Evolutionary conservation across 2,888 invertebrate species (phyloP).

Genomic region (Notodonta ziczac): DNA sequence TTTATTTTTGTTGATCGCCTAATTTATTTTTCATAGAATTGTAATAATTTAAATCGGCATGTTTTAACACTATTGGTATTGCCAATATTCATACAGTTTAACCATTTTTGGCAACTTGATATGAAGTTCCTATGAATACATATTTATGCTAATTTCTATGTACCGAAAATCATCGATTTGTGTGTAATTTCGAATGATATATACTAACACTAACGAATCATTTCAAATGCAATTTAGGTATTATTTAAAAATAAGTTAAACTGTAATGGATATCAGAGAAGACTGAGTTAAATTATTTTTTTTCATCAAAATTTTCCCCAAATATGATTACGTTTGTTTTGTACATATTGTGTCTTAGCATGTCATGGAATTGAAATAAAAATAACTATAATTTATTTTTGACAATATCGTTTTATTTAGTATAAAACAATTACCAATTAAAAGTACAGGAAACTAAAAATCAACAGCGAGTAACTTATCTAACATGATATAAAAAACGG

Average conservation of each 20-base stretch:
- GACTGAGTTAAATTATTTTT: constrained; percentile 77
- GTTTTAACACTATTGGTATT: constrained; percentile 8
- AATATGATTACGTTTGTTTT: constrained; percentile 54
- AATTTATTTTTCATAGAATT: constrained; percentile 22
- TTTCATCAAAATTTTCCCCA: constrained; percentile 55
- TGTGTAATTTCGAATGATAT: constrained; percentile 2
- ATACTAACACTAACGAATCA: neutral
- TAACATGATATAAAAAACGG: constrained; percentile 39
- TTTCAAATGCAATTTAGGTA: constrained; percentile 3
- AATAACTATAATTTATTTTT: constrained; percentile 77
- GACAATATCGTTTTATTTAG: constrained; percentile 62
- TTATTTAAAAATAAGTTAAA: constrained; percentile 53
- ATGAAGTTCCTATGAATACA: constrained; percentile 11
- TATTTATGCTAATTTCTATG: neutral
- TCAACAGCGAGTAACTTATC: constrained; percentile 28
- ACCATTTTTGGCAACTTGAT: constrained; percentile 23
- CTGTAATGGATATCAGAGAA: constrained; percentile 75
- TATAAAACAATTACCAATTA: constrained; percentile 34
- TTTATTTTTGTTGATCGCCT: constrained; percentile 16
- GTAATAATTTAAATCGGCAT: neutral
- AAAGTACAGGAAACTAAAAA: constrained; percentile 18
- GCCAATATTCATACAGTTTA: constrained; percentile 62
- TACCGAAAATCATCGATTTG: neutral
- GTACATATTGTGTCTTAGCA: constrained; percentile 60
- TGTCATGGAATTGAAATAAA: constrained; percentile 69